Conservation (phyloP, 2,888 invertebrate species). For the Latrodectus elegans region DNA sequence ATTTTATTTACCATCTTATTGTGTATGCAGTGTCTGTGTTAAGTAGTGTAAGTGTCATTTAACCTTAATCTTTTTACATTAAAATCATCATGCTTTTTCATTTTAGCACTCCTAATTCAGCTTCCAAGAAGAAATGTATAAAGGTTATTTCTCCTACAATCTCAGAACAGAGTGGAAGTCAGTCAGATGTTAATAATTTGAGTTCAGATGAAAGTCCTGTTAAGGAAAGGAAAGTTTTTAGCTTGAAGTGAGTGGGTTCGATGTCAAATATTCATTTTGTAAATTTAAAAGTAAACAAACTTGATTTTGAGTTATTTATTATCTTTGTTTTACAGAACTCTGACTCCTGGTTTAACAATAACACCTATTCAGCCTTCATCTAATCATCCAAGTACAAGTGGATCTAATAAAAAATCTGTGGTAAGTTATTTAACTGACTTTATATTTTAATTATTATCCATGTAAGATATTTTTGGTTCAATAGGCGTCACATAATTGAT, state of each 20-base stretch:
- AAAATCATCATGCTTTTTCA: background rate
- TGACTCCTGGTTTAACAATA: slow-evolving; percentile 52
- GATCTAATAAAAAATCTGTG: background rate
- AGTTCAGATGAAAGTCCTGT: slow-evolving; percentile 21
- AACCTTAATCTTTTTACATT: too few species aligned
- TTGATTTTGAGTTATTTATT: background rate
- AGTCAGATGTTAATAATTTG: background rate
- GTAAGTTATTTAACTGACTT: background rate
- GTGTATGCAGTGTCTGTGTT: too few species aligned
- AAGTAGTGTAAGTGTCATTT: too few species aligned
- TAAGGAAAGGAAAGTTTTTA: slow-evolving; percentile 29
- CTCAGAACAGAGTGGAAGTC: background rate
- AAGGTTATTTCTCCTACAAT: slow-evolving; percentile 3
- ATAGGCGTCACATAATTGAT: too few species aligned
- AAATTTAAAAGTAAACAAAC: background rate
- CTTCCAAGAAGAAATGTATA: slow-evolving; percentile 40
- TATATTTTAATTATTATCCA: background rate
- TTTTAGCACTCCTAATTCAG: slow-evolving; percentile 17
- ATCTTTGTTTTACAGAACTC: slow-evolving; percentile 18
- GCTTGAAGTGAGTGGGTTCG: slow-evolving; percentile 18
- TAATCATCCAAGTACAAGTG: slow-evolving; percentile 20
- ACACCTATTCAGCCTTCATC: slow-evolving; percentile 26
- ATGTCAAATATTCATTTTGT: background rate
- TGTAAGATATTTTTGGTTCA: too few species aligned
- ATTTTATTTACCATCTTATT: too few species aligned